phyloP scores from a whole-genome alignment of 37 sponge, comb jelly and placozoan genomes.

The Beroe ovata region DNA sequence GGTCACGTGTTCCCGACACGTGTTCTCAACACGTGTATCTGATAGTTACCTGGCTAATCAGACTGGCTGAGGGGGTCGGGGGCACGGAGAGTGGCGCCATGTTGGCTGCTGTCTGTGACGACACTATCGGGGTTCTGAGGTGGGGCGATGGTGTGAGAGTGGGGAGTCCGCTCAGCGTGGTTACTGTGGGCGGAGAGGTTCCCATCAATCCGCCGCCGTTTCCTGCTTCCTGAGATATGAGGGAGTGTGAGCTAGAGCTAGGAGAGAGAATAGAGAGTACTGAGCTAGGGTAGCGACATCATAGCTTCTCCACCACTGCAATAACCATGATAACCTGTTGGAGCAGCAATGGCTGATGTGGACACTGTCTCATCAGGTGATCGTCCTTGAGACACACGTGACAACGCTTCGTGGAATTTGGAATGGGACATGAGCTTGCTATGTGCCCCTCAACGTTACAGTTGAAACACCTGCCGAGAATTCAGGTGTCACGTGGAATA shows the following conservation, averaged over 20 bases:
- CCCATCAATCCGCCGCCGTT: not conserved
- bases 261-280: not conserved
- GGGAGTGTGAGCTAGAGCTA: too few relatives aligned
- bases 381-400: slow-evolving; percentile 50
- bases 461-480: slow-evolving; percentile 46
- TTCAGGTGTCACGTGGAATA: not conserved
- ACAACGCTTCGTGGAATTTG: slow-evolving; percentile 28
- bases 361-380: slow-evolving; percentile 57
- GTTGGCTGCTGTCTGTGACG: not conserved
- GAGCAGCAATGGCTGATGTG: slow-evolving; percentile 22
- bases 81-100: not conserved
- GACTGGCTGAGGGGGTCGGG: slow-evolving; percentile 19
- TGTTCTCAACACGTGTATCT: too few relatives aligned
- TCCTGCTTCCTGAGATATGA: not conserved
- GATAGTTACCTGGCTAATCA: slow-evolving; percentile 25
- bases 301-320: too few relatives aligned
- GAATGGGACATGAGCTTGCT: slow-evolving; percentile 33
- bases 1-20: too few relatives aligned
- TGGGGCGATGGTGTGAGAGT: not conserved
- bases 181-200: not conserved
- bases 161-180: not conserved
- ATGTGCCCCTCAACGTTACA: slow-evolving; percentile 61
- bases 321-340: slow-evolving; percentile 13
- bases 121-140: not conserved
- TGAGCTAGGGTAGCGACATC: too few relatives aligned